Base-by-base conservation (phyloP, 2,888 invertebrate genomes). In the Xylocampa areola region DNA sequence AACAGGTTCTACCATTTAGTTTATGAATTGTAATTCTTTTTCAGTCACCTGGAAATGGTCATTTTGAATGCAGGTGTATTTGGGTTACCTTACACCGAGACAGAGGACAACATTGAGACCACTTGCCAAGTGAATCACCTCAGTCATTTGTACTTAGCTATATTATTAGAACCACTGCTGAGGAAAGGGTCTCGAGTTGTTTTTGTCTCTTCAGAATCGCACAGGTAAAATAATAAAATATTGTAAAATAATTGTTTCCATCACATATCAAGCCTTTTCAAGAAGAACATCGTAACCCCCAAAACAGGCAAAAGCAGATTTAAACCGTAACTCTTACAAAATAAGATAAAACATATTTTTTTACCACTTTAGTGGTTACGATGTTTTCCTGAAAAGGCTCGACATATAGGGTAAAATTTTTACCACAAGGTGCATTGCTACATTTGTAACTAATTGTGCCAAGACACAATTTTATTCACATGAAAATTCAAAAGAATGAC, bases 41-140 rank as follows among this genome's bases (percentile, higher is more conserved):
- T 16, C 86, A 96, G 96, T 53, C 94, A 94, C 67, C 87, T 97
- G 17, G 96, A 97, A 80, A 96, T 96, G 75, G 85, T 98, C 11
- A 96, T 98, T 76, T 84, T 98, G 37, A 98, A 98, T 88, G 98
- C 98, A 45, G 98, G 96, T 13, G 96, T 98, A 0, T 97, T 97
- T 88, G 97, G 96, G 2, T 78, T 96, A 33, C 96, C 96, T 0
- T 96, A 96, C 85, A 94, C 95, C 0, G 94, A 96, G 68, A 97
- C 97, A 0, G 94, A 94, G 64, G 97, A 98, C 84, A 96, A 96
- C 11, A 95, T 96, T 62, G 98, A 98, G 85, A 95, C 95, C 47
- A 96, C 95, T 70, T 97, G 97, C 85, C 98, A 98, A 95, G 97
- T 98, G 0, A 98, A 98, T 85, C 97, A 98, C 87, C 92, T 98